phyloP scores from a whole-genome alignment of 2,113 vertebrate genomes.

The Marmota flaviventris region DNA sequence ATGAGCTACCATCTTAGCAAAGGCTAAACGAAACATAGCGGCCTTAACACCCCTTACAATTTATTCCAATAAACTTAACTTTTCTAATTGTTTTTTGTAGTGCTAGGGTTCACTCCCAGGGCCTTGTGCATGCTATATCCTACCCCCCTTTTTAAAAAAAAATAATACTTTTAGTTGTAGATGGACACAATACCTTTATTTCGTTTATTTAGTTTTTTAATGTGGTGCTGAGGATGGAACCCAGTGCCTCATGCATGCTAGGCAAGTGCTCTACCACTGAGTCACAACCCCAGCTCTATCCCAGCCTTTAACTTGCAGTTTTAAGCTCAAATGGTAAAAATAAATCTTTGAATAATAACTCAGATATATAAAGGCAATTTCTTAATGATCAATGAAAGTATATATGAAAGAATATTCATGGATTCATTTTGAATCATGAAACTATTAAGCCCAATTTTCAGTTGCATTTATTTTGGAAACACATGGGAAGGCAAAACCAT shows the following conservation, averaged over 20 bases:
- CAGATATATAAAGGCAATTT: conserved; percentile 19
- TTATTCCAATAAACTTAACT: not conserved
- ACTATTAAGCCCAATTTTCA: not conserved
- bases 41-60: not conserved
- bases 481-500: conserved; percentile 42
- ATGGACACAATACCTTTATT: too few species aligned
- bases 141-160: too few species aligned
- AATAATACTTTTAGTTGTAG: too few species aligned
- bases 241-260: too few species aligned
- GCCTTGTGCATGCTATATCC: not conserved
- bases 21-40: not conserved
- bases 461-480: not conserved
- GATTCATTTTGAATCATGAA: conserved; percentile 26
- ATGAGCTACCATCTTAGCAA: not conserved
- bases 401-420: not conserved
- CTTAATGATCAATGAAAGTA: not conserved
- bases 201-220: too few species aligned
- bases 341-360: conserved; percentile 25
- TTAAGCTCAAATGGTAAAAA: conserved; percentile 26
- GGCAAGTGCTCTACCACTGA: too few species aligned
- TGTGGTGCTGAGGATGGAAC: too few species aligned
- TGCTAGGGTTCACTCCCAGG: not conserved
- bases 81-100: not conserved
- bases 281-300: too few species aligned
- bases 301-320: not conserved